Percentiles rank a stretch among this genome's conserved stretches.
phyloP scores from a whole-genome alignment of 2,888 invertebrate species.

The Plagodis pulveraria region DNA sequence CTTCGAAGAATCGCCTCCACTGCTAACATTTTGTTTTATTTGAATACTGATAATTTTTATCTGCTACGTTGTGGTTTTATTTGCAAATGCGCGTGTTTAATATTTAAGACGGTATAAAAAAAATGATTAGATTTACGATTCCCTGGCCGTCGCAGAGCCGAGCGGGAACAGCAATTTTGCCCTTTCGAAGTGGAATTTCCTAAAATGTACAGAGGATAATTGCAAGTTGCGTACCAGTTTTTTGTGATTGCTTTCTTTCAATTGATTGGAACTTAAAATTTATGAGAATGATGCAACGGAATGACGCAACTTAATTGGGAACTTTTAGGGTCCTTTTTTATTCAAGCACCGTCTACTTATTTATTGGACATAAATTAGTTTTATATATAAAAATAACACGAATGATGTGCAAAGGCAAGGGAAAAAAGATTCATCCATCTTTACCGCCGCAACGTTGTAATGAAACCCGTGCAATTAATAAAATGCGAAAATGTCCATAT shows the following conservation, averaged over 20 bases:
- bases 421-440: no score
- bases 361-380: background rate
- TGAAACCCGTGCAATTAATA: conserved; percentile 22
- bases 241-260: conserved; percentile 12
- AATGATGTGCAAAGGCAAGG: no score
- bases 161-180: conserved; percentile 26
- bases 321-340: background rate
- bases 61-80: conserved; percentile 46
- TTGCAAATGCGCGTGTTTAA: conserved; percentile 44
- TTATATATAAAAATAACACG: background rate
- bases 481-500: conserved; percentile 26
- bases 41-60: conserved; percentile 51
- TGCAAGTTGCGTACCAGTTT: conserved; percentile 5
- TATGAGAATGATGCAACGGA: no score
- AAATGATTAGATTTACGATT: conserved; percentile 46
- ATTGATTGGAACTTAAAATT: conserved; percentile 6
- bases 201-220: conserved; percentile 14
- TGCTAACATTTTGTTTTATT: conserved; percentile 53
- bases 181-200: conserved; percentile 28
- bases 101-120: conserved; percentile 37
- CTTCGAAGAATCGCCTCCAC: conserved; percentile 58
- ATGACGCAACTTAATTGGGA: conserved; percentile 6
- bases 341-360: background rate
- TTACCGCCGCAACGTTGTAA: conserved; percentile 13
- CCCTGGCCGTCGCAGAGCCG: conserved; percentile 34